A percentile compares a stretch with the other conserved stretches of the same genome.
These are phyloP conservation scores for Labroides dimidiatus DNA, from an alignment of 2,797 vertebrate genomes.

Conservation along the genomic window DNA sequence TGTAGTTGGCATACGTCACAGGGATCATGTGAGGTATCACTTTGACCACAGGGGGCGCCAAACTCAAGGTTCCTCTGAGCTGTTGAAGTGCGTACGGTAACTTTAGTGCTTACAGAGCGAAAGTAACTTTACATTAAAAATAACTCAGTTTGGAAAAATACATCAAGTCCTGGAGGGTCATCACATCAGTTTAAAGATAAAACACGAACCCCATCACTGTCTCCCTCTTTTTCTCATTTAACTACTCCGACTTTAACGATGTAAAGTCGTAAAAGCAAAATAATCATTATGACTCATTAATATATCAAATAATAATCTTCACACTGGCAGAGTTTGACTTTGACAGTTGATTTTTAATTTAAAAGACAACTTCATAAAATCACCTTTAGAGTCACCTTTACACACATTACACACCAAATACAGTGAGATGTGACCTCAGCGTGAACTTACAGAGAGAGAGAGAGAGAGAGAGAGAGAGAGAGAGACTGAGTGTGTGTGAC, in stretches of 20 bases:
- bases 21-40: too few relatives aligned
- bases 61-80: too few relatives aligned
- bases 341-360: conserved; percentile 3
- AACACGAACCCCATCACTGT: conserved; percentile 2
- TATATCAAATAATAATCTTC: conserved; percentile 15
- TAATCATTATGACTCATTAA: conserved; percentile 9
- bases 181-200: background rate
- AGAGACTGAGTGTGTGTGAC: conserved; percentile 33
- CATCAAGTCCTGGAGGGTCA: background rate
- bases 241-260: background rate
- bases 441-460: conserved; percentile 32
- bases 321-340: conserved; percentile 25
- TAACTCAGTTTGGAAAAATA: background rate
- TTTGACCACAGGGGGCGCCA: too few relatives aligned
- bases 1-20: too few relatives aligned
- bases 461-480: conserved; percentile 10
- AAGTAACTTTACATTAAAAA: background rate
- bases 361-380: background rate
- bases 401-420: background rate
- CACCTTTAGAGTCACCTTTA: background rate
- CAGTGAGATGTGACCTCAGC: conserved; percentile 31
- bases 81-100: background rate
- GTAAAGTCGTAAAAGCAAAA: conserved; percentile 10
- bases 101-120: background rate
- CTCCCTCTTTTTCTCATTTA: background rate